Base-by-base conservation (phyloP, 2,797 vertebrate genomes). In the Xiphorhynchus erythropygius region DNA sequence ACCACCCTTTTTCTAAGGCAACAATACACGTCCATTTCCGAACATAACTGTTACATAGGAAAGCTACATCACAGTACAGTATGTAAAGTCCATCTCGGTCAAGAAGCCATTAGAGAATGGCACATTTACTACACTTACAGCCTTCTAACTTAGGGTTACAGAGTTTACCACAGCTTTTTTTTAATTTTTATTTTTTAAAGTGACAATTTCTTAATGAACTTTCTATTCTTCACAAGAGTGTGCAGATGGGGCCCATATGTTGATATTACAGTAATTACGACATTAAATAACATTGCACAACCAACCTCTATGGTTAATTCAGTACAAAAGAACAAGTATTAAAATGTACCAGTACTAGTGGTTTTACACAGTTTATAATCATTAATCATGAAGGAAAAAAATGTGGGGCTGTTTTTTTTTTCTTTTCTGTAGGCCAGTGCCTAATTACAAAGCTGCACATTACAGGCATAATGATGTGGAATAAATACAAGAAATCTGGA, bases 381-480 rank as follows among this genome's bases (percentile, higher is more conserved):
- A 98, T 98, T 96, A 83, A 97, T 97, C 94, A 97, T 94, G 96
- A 98, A 97, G 98, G 96, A 78, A 71, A 97, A 93, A 92, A 85
- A 60, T 2, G 84, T 89, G 88, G 52, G 49, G 35, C 52, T 47
- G 41, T 21, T 59, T 77, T 97, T 93, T 75, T 98, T 98, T 98
- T 97, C 97, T 98, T 97, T 98, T 98, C 97, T 96, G 98, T 98
- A 98, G 98, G 98, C 98, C 98, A 98, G 98, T 97, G 98, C 98
- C 98, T 98, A 98, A 98, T 98, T 98, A 99, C 98, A 99, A 99
- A 99, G 98, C 98, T 98, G 98, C 98, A 99, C 98, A 97, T 98
- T 98, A 98, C 97, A 98, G 98, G 98, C 96, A 94, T 96, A 96
- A 98, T 95, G 98, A 98, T 97, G 98, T 98, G 98, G 98, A 99